Percentiles rank a stretch among this genome's conserved stretches.
Conservation (phyloP, 1,140 invertebrate species). For the Holcopasites calliopsidis region DNA sequence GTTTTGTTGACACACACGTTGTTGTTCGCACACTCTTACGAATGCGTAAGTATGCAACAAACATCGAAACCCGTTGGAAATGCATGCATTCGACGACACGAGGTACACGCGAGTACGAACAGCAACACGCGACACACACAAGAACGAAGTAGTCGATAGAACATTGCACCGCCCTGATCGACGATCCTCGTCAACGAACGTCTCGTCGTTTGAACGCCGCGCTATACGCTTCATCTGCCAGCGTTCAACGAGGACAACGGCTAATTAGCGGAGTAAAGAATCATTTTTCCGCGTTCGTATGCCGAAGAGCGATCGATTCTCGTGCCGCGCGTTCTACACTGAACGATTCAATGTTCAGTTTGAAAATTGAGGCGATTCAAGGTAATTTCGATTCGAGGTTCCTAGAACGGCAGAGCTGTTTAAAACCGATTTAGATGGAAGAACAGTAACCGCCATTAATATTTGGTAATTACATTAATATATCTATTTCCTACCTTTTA, state of each 20-base stretch:
- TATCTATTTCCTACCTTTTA: background rate
- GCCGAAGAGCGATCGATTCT: background rate
- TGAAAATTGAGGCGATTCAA: too few relatives aligned
- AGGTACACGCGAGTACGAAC: constrained; percentile 6
- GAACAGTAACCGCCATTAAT: too few relatives aligned
- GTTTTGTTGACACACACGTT: constrained; percentile 44
- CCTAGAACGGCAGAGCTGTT: background rate
- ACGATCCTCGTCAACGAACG: constrained; percentile 26
- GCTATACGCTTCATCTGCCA: background rate
- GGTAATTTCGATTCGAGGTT: background rate
- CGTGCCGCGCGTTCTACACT: too few relatives aligned
- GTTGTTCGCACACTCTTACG: constrained; percentile 53
- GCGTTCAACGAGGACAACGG: constrained; percentile 12
- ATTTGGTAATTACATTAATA: too few relatives aligned
- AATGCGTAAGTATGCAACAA: constrained; percentile 57
- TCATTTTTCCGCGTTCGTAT: background rate
- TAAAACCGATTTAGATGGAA: background rate
- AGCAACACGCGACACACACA: constrained; percentile 25
- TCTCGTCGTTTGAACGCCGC: background rate
- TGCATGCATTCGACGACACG: constrained; percentile 53
- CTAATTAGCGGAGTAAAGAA: constrained; percentile 15
- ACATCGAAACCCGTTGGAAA: constrained; percentile 34
- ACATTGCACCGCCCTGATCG: background rate
- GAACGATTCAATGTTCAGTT: background rate
- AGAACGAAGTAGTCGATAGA: constrained; percentile 15